phyloP scores from a whole-genome alignment of 1,140 invertebrate genomes.

The Trachymyrmex septentrionalis region DNA sequence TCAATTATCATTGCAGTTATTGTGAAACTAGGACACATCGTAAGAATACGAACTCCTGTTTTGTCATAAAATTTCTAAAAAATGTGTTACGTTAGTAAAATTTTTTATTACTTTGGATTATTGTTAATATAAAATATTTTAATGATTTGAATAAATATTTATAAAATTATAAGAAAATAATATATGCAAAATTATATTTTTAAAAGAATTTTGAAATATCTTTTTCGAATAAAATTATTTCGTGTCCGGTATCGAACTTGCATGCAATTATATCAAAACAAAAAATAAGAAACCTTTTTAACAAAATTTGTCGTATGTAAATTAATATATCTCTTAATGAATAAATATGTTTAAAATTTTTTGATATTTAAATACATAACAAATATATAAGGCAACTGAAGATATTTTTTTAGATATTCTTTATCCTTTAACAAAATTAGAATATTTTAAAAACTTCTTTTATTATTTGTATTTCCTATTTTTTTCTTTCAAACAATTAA shows the following conservation, averaged over 20 bases:
- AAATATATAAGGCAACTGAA: too few relatives aligned
- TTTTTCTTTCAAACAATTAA: not conserved
- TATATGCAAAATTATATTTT: too few relatives aligned
- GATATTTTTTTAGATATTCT: too few relatives aligned
- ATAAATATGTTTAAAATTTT: too few relatives aligned
- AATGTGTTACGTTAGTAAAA: not conserved
- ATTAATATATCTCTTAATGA: not conserved
- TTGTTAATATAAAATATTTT: not conserved
- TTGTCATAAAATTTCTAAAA: slow-evolving; percentile 61
- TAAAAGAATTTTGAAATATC: too few relatives aligned
- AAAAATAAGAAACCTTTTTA: not conserved
- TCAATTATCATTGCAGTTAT: not conserved
- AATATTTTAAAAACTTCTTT: too few relatives aligned
- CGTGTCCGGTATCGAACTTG: not conserved
- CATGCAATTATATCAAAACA: not conserved
- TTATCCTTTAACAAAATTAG: too few relatives aligned
- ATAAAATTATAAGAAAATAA: not conserved
- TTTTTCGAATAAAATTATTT: not conserved
- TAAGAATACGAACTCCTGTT: slow-evolving; percentile 82
- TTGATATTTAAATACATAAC: too few relatives aligned
- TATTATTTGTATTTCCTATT: too few relatives aligned
- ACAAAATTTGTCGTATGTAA: not conserved
- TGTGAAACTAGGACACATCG: slow-evolving; percentile 86
- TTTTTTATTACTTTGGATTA: not conserved
- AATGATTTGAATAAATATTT: not conserved